Percentiles rank a stretch among this genome's conserved stretches.
These are phyloP conservation scores for Perithous albicinctus DNA, from an alignment of 2,888 invertebrate genomes.

Conservation along the genomic window DNA sequence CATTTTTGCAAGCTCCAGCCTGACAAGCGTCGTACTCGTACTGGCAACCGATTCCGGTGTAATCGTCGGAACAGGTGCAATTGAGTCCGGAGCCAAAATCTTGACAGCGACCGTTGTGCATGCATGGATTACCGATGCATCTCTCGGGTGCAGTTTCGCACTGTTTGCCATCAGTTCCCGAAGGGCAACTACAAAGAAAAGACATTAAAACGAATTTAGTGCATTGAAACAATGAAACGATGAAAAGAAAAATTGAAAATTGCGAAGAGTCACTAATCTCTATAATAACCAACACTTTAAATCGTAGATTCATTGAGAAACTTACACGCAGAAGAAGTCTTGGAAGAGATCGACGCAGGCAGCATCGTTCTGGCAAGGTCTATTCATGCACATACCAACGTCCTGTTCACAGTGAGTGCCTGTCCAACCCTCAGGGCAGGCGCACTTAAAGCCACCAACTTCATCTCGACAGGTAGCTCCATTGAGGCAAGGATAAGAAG, in stretches of 20 bases:
- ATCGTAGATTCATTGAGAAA: constrained; percentile 75
- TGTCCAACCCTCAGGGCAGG: constrained; percentile 94
- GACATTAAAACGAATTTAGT: not conserved
- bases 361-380: constrained; percentile 97
- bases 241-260: too few species aligned
- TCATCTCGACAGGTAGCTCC: constrained; percentile 95
- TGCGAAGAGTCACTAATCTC: too few species aligned
- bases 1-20: constrained; percentile 95
- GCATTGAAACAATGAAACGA: not conserved
- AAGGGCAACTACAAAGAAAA: constrained; percentile 89
- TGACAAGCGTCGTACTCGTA: constrained; percentile 97
- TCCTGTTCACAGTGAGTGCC: constrained; percentile 94
- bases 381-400: constrained; percentile 93
- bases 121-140: constrained; percentile 95
- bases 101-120: constrained; percentile 98
- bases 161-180: constrained; percentile 98
- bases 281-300: too few species aligned
- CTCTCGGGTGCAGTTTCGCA: constrained; percentile 98
- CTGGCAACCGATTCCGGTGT: constrained; percentile 95
- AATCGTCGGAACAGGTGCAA: constrained; percentile 95
- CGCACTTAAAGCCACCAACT: constrained; percentile 93
- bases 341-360: constrained; percentile 96
- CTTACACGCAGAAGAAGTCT: constrained; percentile 96
- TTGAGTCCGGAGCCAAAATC: constrained; percentile 98
- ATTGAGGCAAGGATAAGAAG: constrained; percentile 93